phyloP scores from a whole-genome alignment of 2,797 vertebrate genomes.

The Antrozous pallidus region DNA sequence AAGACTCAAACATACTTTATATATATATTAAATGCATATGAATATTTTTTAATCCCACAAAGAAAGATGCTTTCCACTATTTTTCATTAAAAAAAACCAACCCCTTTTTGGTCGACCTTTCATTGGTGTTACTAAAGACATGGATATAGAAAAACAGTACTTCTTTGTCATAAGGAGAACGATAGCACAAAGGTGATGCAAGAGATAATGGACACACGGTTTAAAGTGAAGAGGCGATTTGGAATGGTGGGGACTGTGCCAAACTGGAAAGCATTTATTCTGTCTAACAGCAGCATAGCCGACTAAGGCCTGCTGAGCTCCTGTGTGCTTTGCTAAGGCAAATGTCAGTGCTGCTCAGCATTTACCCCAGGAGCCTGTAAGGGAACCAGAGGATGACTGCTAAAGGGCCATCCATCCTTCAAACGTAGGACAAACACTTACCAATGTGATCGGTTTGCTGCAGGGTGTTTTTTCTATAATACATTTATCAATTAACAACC shows the following conservation, averaged over 20 bases:
- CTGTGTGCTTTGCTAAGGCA: neutral
- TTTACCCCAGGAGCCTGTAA: neutral
- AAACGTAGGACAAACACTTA: neutral
- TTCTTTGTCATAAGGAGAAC: neutral
- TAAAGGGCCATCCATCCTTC: neutral
- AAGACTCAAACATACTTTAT: neutral
- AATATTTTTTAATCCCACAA: neutral
- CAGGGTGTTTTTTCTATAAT: neutral
- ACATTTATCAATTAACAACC: constrained; percentile 26
- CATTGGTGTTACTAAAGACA: neutral
- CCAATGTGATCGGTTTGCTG: neutral
- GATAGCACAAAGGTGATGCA: neutral
- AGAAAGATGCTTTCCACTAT: neutral
- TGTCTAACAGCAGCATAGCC: neutral
- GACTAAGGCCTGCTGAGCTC: neutral
- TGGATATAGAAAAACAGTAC: neutral
- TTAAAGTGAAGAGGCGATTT: neutral
- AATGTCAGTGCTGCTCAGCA: neutral
- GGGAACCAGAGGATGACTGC: neutral
- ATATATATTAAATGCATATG: neutral
- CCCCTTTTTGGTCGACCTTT: neutral
- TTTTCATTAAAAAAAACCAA: constrained; percentile 21
- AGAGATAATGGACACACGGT: neutral
- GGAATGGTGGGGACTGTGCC: neutral
- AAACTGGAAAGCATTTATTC: neutral